Base-by-base conservation (phyloP, 2,797 vertebrate genomes). In the Mastacembelus armatus region DNA sequence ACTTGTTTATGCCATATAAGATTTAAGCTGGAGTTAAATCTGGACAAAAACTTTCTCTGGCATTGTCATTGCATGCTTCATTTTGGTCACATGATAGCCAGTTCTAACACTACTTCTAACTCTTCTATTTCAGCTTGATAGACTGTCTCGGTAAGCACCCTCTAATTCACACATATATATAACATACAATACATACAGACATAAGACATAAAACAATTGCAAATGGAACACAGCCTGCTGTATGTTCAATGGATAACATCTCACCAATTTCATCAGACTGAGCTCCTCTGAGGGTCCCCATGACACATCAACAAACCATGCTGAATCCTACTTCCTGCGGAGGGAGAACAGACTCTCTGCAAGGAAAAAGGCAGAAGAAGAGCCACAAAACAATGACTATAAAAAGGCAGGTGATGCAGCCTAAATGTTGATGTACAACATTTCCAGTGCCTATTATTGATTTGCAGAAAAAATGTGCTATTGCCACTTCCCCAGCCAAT, bases 331-430 rank as follows among this genome's bases (percentile, higher is more conserved):
- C 82, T 87, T 91, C 51, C 76, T 89, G 29, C 92, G 92, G 7
- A 83, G 95, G 51, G 96, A 96, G 84, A 95, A 94, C 84, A 91
- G 95, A 19, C 78, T 96, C 14, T 93, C 95, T 5, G 93, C 92
- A 9, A 92, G 93, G 62, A 92, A 93, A 77, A 93, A 90, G 5
- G 85, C 89, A 0, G 95, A 95, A 11, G 95, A 96, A 38, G 95
- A 95, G 66, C 80, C 78, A 2, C 85, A 85, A 14, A 65, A 82
- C 78, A 95, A 90, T 56, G 95, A 97, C 86, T 98, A 96, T n/a
- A 96, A 94, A 88, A 97, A 95, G 88, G 96, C 94, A 91, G 39
- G 78, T 38, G 14, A 57, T 26, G 15, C 18, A 18, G n/a, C 50
- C 24, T 39, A 32, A 29, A 36, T 50, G 32, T 35, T 14, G 4